These are phyloP conservation scores for Rotaria socialis DNA, from an alignment of 2,888 invertebrate species.

Conservation along the genomic window DNA sequence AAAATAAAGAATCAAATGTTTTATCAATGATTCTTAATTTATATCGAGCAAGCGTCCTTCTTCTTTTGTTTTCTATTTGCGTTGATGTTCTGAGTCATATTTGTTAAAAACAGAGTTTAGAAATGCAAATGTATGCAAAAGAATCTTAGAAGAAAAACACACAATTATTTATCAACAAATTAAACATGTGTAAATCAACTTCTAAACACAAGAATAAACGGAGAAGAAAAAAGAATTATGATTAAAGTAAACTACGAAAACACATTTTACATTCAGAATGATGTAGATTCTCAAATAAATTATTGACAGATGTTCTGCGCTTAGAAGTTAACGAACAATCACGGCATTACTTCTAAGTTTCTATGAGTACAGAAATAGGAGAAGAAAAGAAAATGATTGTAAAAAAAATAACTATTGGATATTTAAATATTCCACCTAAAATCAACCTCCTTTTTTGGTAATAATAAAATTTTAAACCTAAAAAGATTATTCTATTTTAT, in stretches of 20 bases:
- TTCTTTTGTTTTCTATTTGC: too few relatives aligned
- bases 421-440: background rate
- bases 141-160: too few relatives aligned
- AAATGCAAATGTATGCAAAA: background rate
- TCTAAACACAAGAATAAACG: background rate
- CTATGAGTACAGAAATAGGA: background rate
- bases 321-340: background rate
- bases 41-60: background rate
- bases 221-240: background rate
- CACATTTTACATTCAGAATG: background rate
- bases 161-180: background rate
- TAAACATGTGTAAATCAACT: background rate
- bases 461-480: background rate
- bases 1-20: background rate
- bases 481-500: background rate
- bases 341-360: background rate
- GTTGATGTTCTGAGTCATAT: background rate
- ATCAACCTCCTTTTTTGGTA: background rate
- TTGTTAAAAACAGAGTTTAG: background rate
- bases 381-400: background rate
- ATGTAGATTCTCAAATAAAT: background rate
- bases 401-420: background rate
- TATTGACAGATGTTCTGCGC: background rate
- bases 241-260: background rate
- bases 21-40: background rate